Percentiles rank a stretch among this genome's conserved stretches.
Conservation (phyloP, 2,113 vertebrate species). For the Gnathonemus longibarbis region DNA sequence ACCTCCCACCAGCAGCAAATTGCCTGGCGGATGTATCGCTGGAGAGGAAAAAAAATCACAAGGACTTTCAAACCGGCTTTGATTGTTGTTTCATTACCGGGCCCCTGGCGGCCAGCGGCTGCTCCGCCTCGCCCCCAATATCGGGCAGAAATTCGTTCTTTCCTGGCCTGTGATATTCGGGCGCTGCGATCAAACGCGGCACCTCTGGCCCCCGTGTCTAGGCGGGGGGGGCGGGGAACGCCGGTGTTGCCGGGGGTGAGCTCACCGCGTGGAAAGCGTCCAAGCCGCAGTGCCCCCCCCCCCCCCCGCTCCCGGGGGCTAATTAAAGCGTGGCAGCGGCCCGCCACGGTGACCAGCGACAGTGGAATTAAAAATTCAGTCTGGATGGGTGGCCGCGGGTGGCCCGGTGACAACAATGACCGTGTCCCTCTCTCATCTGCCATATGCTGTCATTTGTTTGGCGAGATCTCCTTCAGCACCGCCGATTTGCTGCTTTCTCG, state of each 20-base stretch:
- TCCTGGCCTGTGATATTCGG: constrained; percentile 28
- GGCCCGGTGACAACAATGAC: constrained; percentile 57
- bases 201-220: not conserved
- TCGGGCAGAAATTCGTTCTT: constrained; percentile 24
- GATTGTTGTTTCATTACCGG: constrained; percentile 53
- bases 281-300: constrained; percentile 23
- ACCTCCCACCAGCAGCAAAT: constrained; percentile 62
- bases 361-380: constrained; percentile 69
- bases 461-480: constrained; percentile 55
- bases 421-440: constrained; percentile 61
- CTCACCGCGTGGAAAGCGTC: constrained; percentile 23
- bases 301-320: constrained; percentile 52
- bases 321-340: constrained; percentile 62
- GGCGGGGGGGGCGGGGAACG: not conserved
- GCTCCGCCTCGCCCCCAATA: constrained; percentile 14
- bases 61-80: constrained; percentile 47
- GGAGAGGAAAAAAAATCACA: constrained; percentile 41
- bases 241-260: constrained; percentile 21
- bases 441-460: constrained; percentile 75
- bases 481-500: constrained; percentile 17
- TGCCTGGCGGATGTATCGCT: constrained; percentile 54
- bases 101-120: constrained; percentile 37
- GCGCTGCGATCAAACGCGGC: not conserved
- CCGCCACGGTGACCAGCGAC: constrained; percentile 56
- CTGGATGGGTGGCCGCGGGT: constrained; percentile 50